Base-by-base conservation (phyloP, 2,797 vertebrate genomes). In the Coregonus ussuriensis region DNA sequence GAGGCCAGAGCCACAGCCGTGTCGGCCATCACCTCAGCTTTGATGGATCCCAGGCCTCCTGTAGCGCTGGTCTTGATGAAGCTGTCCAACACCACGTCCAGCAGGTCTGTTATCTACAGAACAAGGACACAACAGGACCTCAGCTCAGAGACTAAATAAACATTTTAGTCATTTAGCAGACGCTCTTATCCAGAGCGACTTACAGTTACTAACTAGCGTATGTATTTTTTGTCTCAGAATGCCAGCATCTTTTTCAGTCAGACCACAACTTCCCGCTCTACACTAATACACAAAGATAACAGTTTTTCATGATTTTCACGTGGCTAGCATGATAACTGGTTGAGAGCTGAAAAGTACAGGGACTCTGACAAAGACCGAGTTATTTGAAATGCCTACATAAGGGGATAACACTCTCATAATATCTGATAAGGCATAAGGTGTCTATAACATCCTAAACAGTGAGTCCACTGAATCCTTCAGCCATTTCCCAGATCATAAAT, bases 1-100 rank as follows among this genome's bases (percentile, higher is more conserved):
- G 96, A 97, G 75, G 94, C 95, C 81, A 96, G 82, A 0, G 94
- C 96, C 71, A 96, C 96, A 41, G 95, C 96, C 0, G 96, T 97
- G 81, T 97, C 96, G 78, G 96, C 96, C 95, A 96, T 96, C 74
- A 97, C 95, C 83, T 97, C 96, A 52, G 95, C 96, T 85, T 96
- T 96, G 85, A 97, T 96, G 77, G 96, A 97, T 35, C 96, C 95
- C 70, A 96, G 81, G 37, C 96, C 96, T 3, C 96, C 96, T 0
- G 96, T 97, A 78, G 95, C 95, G 82, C 95, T 96, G 41, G 95
- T 97, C 67, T 76, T 81, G 80, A 86, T 87, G 83, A 82, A 72
- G 67, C 81, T 81, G 78, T 84, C 78, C 75, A 79, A 63, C 66
- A 83, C 56, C 76, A 72, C 81, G 71, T 75, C 74, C 74, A 63